Evolutionary conservation across 2,113 vertebrate species (phyloP), one percentile per base, ranked within the genome.

Genomic region (Entomyzon cyanotis): DNA sequence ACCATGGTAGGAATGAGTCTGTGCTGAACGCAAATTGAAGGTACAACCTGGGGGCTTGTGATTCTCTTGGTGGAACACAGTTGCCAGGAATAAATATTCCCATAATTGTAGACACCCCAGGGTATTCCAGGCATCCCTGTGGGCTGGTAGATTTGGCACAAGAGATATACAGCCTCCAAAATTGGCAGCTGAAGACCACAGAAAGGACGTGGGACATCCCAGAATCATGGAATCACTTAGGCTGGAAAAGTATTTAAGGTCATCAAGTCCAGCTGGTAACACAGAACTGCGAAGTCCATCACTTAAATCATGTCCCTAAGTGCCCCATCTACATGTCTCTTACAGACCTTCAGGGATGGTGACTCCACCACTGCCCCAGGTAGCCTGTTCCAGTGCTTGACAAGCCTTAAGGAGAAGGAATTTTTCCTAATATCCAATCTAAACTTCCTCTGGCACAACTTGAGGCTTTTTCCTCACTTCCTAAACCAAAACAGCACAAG

Each of bases 31-130:
- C 13, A 65, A 44, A 52, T 19, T 64, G 33, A 75, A 82, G 24
- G 55, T 33, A 31, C 0, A 0, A 14, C 37, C 19, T 52, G 12
- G 5, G 11, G 21, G 56, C 12, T 31, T 3, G 0, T 25, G 17
- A 31, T 52, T 67, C 60, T 81, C 33, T 44, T 50, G 21, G 13
- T 47, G 62, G 33, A 84, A 71, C 67, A 30, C 31, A 25, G 2
- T 17, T 75, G 44, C 58, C 63, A 64, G 80, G 55, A 30, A 50
- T 23, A 71, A 77, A 30, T 9, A 16, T 52, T 75, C 25, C 28
- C 12, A 22, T 44, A 1, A 63, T 30, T 75, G 68, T 44, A 47
- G 69, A 56, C 7, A n/a, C 1, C 12, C 4, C 46, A 67, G 18
- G 30, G 3, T 50, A 42, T 39, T 71, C 41, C 35, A 81, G 42